phyloP scores from a whole-genome alignment of 1,140 invertebrate genomes.

The Hyles euphorbiae region DNA sequence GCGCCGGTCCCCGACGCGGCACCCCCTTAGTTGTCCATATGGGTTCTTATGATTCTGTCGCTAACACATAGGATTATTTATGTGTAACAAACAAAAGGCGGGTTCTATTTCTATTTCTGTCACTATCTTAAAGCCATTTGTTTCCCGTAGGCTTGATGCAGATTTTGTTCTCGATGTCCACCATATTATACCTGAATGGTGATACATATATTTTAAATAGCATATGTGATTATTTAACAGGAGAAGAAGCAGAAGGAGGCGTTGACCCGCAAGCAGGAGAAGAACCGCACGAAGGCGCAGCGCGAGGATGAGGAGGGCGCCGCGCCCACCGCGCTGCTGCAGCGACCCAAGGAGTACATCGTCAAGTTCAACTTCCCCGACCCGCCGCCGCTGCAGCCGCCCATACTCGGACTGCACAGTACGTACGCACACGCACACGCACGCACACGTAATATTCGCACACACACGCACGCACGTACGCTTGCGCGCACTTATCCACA shows the following conservation, averaged over 20 bases:
- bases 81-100: too few relatives aligned
- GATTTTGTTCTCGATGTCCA: too few relatives aligned
- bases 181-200: too few relatives aligned
- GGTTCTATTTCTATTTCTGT: too few relatives aligned
- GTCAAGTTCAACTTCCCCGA: conserved; percentile 99
- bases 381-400: conserved; percentile 94
- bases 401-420: conserved; percentile 95
- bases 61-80: too few relatives aligned
- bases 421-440: conserved; percentile 39
- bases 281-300: conserved; percentile 87
- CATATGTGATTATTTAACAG: conserved; percentile 38
- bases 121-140: too few relatives aligned
- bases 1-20: too few relatives aligned
- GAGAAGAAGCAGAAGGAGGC: conserved; percentile 95
- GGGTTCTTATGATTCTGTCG: too few relatives aligned
- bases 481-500: too few relatives aligned
- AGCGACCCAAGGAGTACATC: conserved; percentile 93
- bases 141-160: too few relatives aligned
- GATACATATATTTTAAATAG: neutral
- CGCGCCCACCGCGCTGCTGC: conserved; percentile 87
- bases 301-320: conserved; percentile 90
- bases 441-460: neutral
- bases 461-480: too few relatives aligned
- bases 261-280: conserved; percentile 95
- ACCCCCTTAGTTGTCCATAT: too few relatives aligned